Conservation (phyloP, 2,797 vertebrate genomes). For the Lepus oiostolus region DNA sequence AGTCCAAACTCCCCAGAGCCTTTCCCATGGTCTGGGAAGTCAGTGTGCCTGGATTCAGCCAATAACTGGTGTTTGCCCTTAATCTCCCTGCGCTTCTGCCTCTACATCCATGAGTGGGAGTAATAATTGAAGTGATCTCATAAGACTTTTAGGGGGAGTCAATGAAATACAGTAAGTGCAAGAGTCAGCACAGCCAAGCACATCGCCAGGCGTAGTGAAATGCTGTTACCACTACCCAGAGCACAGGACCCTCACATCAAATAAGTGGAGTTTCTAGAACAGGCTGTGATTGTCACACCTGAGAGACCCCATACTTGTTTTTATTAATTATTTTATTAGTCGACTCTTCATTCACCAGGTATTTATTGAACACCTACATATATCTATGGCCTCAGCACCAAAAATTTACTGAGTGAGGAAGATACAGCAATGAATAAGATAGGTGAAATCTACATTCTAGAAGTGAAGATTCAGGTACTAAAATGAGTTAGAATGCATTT, state of each 20-base stretch:
- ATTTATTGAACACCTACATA: neutral
- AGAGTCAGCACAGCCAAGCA: neutral
- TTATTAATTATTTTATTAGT: neutral
- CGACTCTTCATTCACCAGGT: neutral
- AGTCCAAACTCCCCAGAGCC: constrained; percentile 43
- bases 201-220: neutral
- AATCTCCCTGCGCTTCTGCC: neutral
- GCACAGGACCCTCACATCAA: neutral
- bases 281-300: neutral
- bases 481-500: neutral
- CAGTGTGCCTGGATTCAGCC: neutral
- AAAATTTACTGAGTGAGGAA: neutral
- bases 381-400: neutral
- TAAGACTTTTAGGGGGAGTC: neutral
- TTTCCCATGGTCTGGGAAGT: neutral
- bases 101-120: neutral
- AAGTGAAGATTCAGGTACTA: neutral
- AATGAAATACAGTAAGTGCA: neutral
- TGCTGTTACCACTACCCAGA: neutral
- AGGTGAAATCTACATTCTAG: neutral
- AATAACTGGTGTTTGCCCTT: neutral
- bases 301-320: neutral
- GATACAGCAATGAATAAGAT: no score
- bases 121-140: constrained; percentile 27
- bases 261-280: neutral